Conservation (phyloP, 1,140 invertebrate genomes). For the Drosophila oshimai region DNA sequence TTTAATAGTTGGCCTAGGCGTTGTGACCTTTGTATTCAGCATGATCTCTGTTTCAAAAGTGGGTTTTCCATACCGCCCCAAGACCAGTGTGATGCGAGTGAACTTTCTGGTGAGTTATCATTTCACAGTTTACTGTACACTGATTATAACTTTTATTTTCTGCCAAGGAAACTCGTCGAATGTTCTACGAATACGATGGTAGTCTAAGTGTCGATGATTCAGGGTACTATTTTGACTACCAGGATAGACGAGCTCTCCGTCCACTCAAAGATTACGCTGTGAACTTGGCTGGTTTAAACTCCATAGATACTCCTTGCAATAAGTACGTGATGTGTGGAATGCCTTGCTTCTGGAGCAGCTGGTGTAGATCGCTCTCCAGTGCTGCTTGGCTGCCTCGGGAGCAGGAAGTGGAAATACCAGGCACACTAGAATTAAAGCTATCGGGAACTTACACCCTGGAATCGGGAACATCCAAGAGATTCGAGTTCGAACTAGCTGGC, state of each 20-base stretch:
- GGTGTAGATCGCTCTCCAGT: constrained; percentile 1
- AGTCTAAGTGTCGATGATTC: constrained; percentile 84
- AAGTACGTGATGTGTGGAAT: constrained; percentile 88
- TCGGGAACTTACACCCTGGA: constrained; percentile 17
- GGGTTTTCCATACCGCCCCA: constrained; percentile 89
- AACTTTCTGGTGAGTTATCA: constrained; percentile 85
- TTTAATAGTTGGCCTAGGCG: constrained; percentile 13
- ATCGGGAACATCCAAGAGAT: constrained; percentile 27
- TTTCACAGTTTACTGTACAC: neutral
- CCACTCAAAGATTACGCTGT: constrained; percentile 83
- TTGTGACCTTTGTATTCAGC: constrained; percentile 33
- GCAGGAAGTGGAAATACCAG: constrained; percentile 11
- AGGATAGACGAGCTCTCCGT: constrained; percentile 87
- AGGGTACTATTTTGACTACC: constrained; percentile 88
- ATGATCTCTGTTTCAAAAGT: constrained; percentile 85
- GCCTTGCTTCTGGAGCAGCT: constrained; percentile 81
- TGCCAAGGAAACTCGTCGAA: constrained; percentile 85
- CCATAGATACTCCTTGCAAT: constrained; percentile 85
- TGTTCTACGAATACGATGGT: constrained; percentile 85
- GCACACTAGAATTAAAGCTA: neutral
- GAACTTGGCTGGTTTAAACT: constrained; percentile 83
- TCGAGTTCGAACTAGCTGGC: constrained; percentile 83
- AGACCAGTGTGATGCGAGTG: constrained; percentile 87
- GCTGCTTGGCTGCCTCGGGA: constrained; percentile 45
- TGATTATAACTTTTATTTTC: neutral